A percentile compares a stretch with the other conserved stretches of the same genome.
These are phyloP conservation scores for Nyleta sp. DNA, from an alignment of 2,888 invertebrate genomes.

Conservation along the genomic window DNA sequence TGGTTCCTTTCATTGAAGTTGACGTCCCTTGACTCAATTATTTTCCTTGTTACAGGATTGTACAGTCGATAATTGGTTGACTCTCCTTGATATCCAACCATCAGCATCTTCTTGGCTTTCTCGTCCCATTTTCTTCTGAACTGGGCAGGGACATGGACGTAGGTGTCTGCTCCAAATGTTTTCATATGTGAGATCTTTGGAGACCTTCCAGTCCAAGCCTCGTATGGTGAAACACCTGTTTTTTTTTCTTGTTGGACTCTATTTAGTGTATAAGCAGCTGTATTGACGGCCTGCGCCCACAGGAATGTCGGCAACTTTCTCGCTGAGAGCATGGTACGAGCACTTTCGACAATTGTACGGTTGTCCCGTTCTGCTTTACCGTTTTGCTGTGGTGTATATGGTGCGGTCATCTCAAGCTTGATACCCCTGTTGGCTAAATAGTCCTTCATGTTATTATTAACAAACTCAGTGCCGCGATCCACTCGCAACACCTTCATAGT, in stretches of 20 bases:
- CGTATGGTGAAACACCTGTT: slow-evolving; percentile 8
- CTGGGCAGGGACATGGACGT: slow-evolving; percentile 52
- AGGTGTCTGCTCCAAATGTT: slow-evolving; percentile 60
- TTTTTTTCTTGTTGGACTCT: too few species aligned
- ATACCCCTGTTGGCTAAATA: slow-evolving; percentile 9
- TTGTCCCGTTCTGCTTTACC: slow-evolving; percentile 43
- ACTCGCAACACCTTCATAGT: slow-evolving; percentile 21
- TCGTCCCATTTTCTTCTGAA: slow-evolving; percentile 61
- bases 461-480: slow-evolving; percentile 62
- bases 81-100: slow-evolving; percentile 64
- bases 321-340: slow-evolving; percentile 37
- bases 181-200: slow-evolving; percentile 57
- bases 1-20: slow-evolving; percentile 26
- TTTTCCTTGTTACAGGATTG: slow-evolving; percentile 23
- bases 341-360: slow-evolving; percentile 45
- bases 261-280: slow-evolving; percentile 19
- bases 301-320: slow-evolving; percentile 11
- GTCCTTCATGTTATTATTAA: neutral
- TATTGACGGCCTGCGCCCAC: slow-evolving; percentile 52
- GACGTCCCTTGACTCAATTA: slow-evolving; percentile 35
- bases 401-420: slow-evolving; percentile 16
- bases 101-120: slow-evolving; percentile 58
- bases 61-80: slow-evolving; percentile 50
- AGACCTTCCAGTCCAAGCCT: slow-evolving; percentile 61
- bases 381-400: slow-evolving; percentile 43